Base-by-base conservation (phyloP, 37 sponge, comb jelly and placozoan species). In the Hormiphora californensis region DNA sequence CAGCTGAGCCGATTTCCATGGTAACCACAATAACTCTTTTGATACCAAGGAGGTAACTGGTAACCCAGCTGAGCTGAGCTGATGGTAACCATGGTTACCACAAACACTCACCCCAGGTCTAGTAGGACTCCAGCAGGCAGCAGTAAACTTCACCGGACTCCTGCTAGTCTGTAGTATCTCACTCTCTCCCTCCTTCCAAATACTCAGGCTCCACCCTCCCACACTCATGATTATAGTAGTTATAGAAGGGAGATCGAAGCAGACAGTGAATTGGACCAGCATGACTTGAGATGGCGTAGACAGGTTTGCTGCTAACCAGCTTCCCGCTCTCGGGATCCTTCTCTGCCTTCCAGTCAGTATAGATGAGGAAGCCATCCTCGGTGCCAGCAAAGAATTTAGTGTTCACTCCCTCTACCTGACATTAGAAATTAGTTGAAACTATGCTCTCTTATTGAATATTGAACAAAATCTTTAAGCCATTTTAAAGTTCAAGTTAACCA, bases 281-380 rank as follows among this genome's bases (percentile, higher is more conserved):
- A 88, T 95, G 96, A 17, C 63, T 78, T 30, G 54, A 85, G 86
- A 86, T 89, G 85, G 55, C 68, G 63, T 87, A 88, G 40, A 54
- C 44, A 0, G 94, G 94, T 7, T 51, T 87, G 34, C 40, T 32
- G 92, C 96, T 67, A 23, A 90, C 68, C 63, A 89, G 34, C 39
- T 91, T 93, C 27, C 94, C 96, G 63, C 89, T 89, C 63, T 97
- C 98, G 0, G 90, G 40, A 65, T 97, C 98, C 85, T 85, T 97
- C 27, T 61, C 87, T 33, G 92, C 89, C 54, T 85, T 81, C 98
- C 98, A 97, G 63, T 91, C 91, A 12, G 89, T 89, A 59, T 89
- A 93, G 0, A 93, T 92, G 19, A 97, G 41, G 81, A 92, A 92
- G n/a, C 98, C 98, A 88, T 97, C 95, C 94, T 96, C 97, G 39